A percentile compares a stretch with the other conserved stretches of the same genome.
Conservation (phyloP, 2,888 invertebrate genomes). For the Drosophila vallismaia region DNA sequence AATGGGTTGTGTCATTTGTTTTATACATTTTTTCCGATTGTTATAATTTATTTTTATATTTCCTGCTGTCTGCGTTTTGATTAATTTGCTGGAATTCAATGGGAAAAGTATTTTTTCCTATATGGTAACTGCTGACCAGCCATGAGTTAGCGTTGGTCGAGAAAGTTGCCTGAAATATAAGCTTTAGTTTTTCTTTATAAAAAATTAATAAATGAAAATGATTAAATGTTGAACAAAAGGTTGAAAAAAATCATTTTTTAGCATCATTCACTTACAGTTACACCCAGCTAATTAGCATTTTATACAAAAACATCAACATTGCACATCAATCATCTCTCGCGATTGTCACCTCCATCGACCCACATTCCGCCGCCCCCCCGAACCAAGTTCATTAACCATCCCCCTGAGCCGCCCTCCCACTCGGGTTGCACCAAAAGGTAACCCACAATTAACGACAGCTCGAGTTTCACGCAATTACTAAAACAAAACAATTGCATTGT, state of each 20-base stretch:
- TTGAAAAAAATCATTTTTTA: not conserved
- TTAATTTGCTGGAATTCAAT: conserved; percentile 30
- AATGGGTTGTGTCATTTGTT: conserved; percentile 49
- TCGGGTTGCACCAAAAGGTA: conserved; percentile 50
- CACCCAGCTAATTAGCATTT: conserved; percentile 33
- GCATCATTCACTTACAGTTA: conserved; percentile 11
- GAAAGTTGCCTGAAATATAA: no score
- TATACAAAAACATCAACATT: conserved; percentile 21
- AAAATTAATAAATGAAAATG: not conserved
- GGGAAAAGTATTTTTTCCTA: conserved; percentile 28
- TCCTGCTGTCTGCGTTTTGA: conserved; percentile 36
- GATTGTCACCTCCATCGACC: conserved; percentile 33
- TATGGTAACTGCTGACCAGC: conserved; percentile 33
- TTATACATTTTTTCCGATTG: conserved; percentile 32
- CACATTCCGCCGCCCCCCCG: conserved; percentile 34
- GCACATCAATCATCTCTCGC: conserved; percentile 29
- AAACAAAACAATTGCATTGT: conserved; percentile 66
- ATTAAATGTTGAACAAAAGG: not conserved
- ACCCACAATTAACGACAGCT: conserved; percentile 69
- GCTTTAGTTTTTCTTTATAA: no score
- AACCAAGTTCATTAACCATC: conserved; percentile 45
- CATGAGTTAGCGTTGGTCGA: conserved; percentile 39
- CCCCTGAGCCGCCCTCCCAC: conserved; percentile 6
- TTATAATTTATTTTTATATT: conserved; percentile 20
- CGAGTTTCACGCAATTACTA: conserved; percentile 72